Base-by-base conservation (phyloP, 2,113 vertebrate genomes). In the Gopherus evgoodei region DNA sequence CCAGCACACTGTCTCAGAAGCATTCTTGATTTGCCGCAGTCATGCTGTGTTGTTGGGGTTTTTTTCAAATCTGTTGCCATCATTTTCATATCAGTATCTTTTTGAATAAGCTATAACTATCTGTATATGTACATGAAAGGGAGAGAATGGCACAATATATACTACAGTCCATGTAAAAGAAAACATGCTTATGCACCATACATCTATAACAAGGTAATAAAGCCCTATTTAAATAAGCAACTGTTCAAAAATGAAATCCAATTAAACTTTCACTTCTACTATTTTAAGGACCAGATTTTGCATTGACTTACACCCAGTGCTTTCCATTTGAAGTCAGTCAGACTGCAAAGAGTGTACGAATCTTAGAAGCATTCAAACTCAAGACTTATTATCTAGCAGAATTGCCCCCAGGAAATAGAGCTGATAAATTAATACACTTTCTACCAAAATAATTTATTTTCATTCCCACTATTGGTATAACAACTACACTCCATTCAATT, bases 21-120 rank as follows among this genome's bases (percentile, higher is more conserved):
- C 93, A 96, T 94, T 95, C 96, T 95, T 95, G 93, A 97, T 97
- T 97, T 90, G 88, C 94, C 93, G 83, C 95, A 98, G 93, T 97
- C 93, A 96, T 91, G 91, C 88, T 59, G 57, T 78, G 24, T 72
- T 94, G 50, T 50, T 59, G 53, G 44, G 7, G 5, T n/a, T 49
- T 52, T 72, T 95, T 53, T 78, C 72, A 88, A 94, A 93, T 81
- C 59, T 84, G 83, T 96, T 83, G 87, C 84, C 59, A 90, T 92
- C 3, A 11, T 96, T 96, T 96, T 94, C 69, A 93, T 87, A 95
- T 90, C 0, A 13, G 47, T 93, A 91, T 83, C 6, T 92, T 91
- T 72, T 86, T 90, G 57, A 93, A 93, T 22, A 62, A 79, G 19
- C 27, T 87, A 90, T n/a, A 24, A 24, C 72, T 94, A 57, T 86